Evolutionary conservation across 2,797 vertebrate species (phyloP), one percentile per base, ranked within the genome.

Genomic region (Taenioides sp.): DNA sequence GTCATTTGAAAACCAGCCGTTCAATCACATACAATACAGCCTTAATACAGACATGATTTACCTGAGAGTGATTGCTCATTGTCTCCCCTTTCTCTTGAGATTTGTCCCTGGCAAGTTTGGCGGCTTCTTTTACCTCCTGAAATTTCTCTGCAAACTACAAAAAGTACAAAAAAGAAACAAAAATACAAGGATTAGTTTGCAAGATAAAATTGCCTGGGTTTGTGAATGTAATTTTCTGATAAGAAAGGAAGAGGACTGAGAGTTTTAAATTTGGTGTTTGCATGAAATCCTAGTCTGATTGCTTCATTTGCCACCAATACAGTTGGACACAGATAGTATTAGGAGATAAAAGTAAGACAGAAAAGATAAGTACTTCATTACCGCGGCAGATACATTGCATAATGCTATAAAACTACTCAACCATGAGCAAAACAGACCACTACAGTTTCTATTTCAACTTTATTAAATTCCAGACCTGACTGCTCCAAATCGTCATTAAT

Each of bases 131-230:
- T 18, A 99, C 96, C 79, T 99, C 97, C 91, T 95, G 96, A 87
- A 99, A 99, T 87, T 98, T 99, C 84, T 99, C 97, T 55, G 97
- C 96, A 92, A 99, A 99, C 98, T 99, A 76, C 71, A 87, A 84
- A 74, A 34, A 57, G 37, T 34, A 50, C 2, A 31, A 61, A 34
- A 62, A 37, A 62, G 20, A 37, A 11, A 62, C 2, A 37, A 50
- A 65, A 34, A 10, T 9, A 65, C 62, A 43, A 5, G 63, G 43
- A 65, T 65, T 65, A 65, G 63, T 66, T n/a, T 52, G 49, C 47
- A 16, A 54, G 18, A 27, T 49, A 52, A 70, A 18, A 7, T 59
- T 47, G 49, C 25, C 7, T 10, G 37, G 67, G 7, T 50, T 70
- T n/a, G 65, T 5, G 37, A n/a, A 79, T 57, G 27, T 66, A 71